These are phyloP conservation scores for Drosophila neutralis DNA, from an alignment of 2,888 invertebrate genomes.

Conservation along the genomic window DNA sequence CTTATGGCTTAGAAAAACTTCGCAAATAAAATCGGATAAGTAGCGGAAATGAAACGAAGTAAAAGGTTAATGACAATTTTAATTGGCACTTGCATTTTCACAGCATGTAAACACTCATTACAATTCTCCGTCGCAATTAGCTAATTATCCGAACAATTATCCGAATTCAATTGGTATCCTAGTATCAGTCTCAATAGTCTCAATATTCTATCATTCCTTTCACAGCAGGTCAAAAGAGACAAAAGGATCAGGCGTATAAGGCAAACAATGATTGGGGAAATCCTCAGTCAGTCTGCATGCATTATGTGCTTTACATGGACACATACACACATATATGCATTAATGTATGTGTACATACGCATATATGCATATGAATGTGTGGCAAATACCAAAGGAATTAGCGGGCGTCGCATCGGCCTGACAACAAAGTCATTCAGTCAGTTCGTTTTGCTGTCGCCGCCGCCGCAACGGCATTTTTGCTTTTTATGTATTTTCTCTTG, in stretches of 20 bases:
- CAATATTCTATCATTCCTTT: neutral
- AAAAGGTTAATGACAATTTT: neutral
- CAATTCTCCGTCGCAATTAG: constrained; percentile 4
- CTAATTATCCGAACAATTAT: neutral
- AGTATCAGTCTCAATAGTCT: neutral
- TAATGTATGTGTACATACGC: neutral
- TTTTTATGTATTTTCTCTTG: constrained; percentile 73
- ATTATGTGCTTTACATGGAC: neutral
- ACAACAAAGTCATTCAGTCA: constrained; percentile 43
- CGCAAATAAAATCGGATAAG: neutral
- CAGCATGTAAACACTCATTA: neutral
- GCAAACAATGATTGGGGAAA: constrained; percentile 17
- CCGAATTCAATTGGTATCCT: neutral
- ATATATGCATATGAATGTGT: constrained; percentile 15
- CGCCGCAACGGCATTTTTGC: constrained; percentile 54
- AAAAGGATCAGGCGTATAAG: constrained; percentile 9
- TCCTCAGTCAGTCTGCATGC: neutral
- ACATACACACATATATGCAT: neutral
- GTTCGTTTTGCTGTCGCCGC: constrained; percentile 5
- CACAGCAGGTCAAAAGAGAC: neutral
- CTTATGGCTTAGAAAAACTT: neutral
- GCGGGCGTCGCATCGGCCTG: constrained; percentile 29
- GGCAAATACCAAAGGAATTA: constrained; percentile 49
- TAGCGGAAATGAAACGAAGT: neutral
- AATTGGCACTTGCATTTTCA: neutral